These are phyloP conservation scores for Antitype chi DNA, from an alignment of 2,888 invertebrate species.

Conservation along the genomic window DNA sequence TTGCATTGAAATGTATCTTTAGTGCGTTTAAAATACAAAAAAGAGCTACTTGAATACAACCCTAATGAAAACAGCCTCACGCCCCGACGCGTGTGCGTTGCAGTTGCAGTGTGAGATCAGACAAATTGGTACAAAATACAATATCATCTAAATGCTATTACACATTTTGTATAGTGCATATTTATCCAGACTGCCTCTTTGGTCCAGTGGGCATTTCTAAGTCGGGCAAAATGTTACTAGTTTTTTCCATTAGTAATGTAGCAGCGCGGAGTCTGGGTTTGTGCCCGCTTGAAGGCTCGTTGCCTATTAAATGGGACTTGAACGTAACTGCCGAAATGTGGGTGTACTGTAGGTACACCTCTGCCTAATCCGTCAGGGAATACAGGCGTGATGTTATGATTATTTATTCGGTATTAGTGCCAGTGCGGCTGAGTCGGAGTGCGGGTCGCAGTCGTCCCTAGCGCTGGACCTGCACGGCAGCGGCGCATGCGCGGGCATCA, in stretches of 20 bases:
- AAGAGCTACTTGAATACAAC: not conserved
- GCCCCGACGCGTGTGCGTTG: not conserved
- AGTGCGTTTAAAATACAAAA: not conserved
- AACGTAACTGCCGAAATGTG: not conserved
- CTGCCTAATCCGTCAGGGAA: not conserved
- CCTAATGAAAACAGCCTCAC: too few relatives aligned
- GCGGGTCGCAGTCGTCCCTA: constrained; percentile 93
- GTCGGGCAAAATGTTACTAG: not conserved
- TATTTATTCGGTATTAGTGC: constrained; percentile 73
- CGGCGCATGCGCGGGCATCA: constrained; percentile 88
- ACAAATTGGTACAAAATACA: not conserved
- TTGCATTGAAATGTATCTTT: not conserved
- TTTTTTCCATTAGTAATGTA: not conserved
- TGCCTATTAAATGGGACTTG: too few relatives aligned
- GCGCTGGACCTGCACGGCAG: constrained; percentile 93
- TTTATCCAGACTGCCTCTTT: not conserved
- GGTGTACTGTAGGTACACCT: not conserved
- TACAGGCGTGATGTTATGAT: not conserved
- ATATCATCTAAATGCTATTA: not conserved
- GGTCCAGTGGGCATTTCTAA: not conserved
- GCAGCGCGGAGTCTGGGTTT: not conserved
- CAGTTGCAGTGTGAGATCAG: not conserved
- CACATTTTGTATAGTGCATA: not conserved
- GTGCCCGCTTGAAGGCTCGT: not conserved
- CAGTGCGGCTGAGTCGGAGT: constrained; percentile 87